These are phyloP conservation scores for Piliocolobus tephrosceles DNA, from an alignment of 2,113 vertebrate species.

Conservation along the genomic window DNA sequence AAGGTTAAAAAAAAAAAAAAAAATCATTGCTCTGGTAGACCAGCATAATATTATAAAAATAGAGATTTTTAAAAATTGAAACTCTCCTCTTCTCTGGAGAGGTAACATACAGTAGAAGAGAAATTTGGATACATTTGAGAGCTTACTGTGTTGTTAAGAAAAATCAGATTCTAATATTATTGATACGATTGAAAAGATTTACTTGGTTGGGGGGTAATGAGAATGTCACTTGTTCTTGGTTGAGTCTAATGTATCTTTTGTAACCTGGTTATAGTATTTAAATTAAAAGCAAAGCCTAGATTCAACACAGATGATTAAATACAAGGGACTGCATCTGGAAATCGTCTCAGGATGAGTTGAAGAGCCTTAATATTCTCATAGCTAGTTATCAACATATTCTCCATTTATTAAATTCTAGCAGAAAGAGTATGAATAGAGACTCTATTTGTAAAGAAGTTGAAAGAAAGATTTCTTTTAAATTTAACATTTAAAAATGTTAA, in stretches of 20 bases:
- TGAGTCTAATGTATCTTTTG: conserved; percentile 34
- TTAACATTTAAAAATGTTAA: conserved; percentile 43
- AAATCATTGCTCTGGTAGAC: background rate
- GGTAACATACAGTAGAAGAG: background rate
- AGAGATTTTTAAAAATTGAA: background rate
- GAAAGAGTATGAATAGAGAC: background rate
- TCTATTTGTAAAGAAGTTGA: background rate
- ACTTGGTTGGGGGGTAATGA: conserved; percentile 1
- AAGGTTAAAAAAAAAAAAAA: too few relatives aligned
- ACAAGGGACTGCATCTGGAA: background rate
- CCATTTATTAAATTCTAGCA: background rate
- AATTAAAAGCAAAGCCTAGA: conserved; percentile 45
- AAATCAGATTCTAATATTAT: conserved; percentile 19
- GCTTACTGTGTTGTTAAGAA: background rate
- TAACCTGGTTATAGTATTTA: conserved; percentile 15
- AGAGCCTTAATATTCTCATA: conserved; percentile 10
- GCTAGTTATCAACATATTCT: conserved; percentile 23
- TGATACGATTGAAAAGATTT: conserved; percentile 33
- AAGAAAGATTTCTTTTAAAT: conserved; percentile 1
- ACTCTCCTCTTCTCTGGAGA: background rate
- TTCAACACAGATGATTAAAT: conserved; percentile 38
- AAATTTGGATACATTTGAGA: background rate
- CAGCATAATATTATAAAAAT: background rate
- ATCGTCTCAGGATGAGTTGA: background rate
- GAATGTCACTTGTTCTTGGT: background rate